Evolutionary conservation across 1,140 invertebrate genomes (phyloP).

Genomic region (Pseudomyrmex concolor): DNA sequence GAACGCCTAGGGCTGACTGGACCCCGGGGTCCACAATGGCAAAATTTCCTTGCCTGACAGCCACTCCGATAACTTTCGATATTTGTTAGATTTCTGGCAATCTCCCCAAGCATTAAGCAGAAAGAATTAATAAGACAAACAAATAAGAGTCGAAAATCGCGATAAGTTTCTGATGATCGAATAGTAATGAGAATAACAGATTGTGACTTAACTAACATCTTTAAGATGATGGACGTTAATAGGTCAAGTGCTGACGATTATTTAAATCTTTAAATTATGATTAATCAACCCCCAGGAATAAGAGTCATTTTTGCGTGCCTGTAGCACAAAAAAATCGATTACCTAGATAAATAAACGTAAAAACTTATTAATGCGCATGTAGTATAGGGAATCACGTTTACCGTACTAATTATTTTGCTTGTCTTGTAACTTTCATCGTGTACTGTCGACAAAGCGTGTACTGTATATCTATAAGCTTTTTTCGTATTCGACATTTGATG

Average conservation of each 20-base stretch:
- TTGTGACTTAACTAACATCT: conserved; percentile 17
- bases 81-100: conserved; percentile 82
- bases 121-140: conserved; percentile 69
- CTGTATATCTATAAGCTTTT: too few relatives aligned
- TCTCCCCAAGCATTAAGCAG: conserved; percentile 78
- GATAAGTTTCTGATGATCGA: conserved; percentile 20
- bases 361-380: too few relatives aligned
- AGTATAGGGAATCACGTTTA: too few relatives aligned
- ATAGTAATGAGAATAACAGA: conserved; percentile 6
- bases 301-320: conserved; percentile 8
- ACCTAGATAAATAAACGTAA: too few relatives aligned
- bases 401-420: too few relatives aligned
- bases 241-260: conserved; percentile 15
- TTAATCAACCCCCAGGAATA: neutral
- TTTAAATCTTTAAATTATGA: conserved; percentile 10
- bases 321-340: neutral
- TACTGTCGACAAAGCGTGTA: too few relatives aligned
- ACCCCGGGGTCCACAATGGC: conserved; percentile 79
- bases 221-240: conserved; percentile 35
- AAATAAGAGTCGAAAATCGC: neutral
- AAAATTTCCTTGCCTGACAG: conserved; percentile 83
- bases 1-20: conserved; percentile 89
- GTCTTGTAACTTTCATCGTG: too few relatives aligned
- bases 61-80: conserved; percentile 82
- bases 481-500: too few relatives aligned